Percentiles rank a stretch among this genome's conserved stretches.
phyloP scores from a whole-genome alignment of 2,113 vertebrate species.

The Coracopsis vasa region DNA sequence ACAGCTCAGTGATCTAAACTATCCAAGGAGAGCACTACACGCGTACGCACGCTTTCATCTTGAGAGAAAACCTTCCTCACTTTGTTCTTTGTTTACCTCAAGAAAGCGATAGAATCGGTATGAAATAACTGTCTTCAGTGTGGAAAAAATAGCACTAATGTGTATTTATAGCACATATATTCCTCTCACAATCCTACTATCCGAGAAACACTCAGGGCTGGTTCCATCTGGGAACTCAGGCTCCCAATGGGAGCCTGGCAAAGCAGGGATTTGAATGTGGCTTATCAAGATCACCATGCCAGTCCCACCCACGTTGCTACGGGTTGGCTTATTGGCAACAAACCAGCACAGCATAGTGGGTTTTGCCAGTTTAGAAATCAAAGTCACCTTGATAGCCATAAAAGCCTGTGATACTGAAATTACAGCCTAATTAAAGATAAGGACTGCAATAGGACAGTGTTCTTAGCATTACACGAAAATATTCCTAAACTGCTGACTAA shows the following conservation, averaged over 20 bases:
- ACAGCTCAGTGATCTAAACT: background rate
- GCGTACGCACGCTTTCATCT: background rate
- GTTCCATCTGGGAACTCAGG: background rate
- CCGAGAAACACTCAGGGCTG: background rate
- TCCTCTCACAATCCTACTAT: background rate
- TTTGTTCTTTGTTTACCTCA: background rate
- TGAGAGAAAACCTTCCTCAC: background rate
- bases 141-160: background rate
- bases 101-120: background rate
- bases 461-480: background rate
- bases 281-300: background rate
- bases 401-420: background rate
- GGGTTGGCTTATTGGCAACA: background rate
- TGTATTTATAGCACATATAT: background rate
- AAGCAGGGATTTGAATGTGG: background rate
- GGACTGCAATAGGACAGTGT: background rate
- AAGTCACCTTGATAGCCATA: background rate
- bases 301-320: background rate
- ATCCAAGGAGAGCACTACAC: background rate
- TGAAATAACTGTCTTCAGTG: background rate
- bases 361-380: background rate
- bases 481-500: background rate
- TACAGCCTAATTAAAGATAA: background rate
- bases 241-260: background rate
- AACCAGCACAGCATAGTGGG: background rate